These are phyloP conservation scores for Pardosa pseudoannulata DNA, from an alignment of 2,888 invertebrate species.

Conservation along the genomic window DNA sequence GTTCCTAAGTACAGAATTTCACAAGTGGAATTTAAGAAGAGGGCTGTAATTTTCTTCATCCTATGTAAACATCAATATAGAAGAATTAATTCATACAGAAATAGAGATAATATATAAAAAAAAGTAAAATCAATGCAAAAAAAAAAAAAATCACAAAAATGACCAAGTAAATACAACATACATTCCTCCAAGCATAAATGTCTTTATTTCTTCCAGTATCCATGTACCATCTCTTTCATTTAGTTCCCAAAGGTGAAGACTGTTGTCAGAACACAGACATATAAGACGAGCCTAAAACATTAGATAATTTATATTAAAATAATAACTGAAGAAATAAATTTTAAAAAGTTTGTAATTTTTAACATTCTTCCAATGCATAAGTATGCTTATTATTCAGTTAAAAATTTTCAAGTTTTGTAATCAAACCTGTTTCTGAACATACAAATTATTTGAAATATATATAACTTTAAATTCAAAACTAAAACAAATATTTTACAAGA, in stretches of 20 bases:
- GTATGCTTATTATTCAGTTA: no score
- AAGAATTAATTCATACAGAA: constrained; percentile 13
- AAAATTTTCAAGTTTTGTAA: no score
- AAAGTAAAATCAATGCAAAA: not conserved
- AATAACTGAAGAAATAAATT: no score
- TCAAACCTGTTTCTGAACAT: no score
- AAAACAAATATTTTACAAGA: no score
- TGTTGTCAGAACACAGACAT: constrained; percentile 93
- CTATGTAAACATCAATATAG: constrained; percentile 75
- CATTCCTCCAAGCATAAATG: constrained; percentile 85
- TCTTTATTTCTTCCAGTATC: constrained; percentile 85
- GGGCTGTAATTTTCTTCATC: constrained; percentile 91
- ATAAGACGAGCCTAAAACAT: constrained; percentile 86
- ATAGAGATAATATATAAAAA: not conserved
- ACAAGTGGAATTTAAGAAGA: constrained; percentile 88
- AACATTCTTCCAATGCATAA: no score
- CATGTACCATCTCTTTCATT: constrained; percentile 81
- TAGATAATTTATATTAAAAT: not conserved
- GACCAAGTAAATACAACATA: constrained; percentile 70
- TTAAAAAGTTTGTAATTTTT: no score
- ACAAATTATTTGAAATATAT: no score
- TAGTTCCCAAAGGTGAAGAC: constrained; percentile 95
- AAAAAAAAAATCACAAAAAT: not conserved
- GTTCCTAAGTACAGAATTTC: constrained; percentile 92
- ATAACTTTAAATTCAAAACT: no score